Conservation (phyloP, 1,140 invertebrate species). For the Eriosoma lanigerum region DNA sequence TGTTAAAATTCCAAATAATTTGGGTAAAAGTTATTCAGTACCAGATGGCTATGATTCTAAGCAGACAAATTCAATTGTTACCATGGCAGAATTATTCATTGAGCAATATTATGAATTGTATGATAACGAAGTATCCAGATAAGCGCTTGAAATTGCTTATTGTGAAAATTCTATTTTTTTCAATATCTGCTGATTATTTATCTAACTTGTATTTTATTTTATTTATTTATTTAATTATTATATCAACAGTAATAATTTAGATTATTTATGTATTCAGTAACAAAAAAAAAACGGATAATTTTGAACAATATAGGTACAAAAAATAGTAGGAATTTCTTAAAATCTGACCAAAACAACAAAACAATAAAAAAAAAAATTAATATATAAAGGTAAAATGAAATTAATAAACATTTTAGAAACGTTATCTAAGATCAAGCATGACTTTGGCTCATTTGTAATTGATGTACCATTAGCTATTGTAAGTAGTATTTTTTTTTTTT, state of each 20-base stretch:
- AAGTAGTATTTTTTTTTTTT: neutral
- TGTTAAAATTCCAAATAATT: slow-evolving; percentile 32
- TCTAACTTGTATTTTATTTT: neutral
- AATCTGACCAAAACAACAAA: neutral
- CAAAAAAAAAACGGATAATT: neutral
- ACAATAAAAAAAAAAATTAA: neutral
- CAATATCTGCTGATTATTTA: slow-evolving; percentile 9
- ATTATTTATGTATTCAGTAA: neutral
- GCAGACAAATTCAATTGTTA: neutral
- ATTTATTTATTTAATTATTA: too few species aligned
- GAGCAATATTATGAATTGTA: slow-evolving; percentile 21
- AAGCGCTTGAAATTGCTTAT: slow-evolving; percentile 14
- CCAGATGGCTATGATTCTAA: slow-evolving; percentile 15
- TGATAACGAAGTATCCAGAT: slow-evolving; percentile 17
- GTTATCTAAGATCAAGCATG: slow-evolving; percentile 37
- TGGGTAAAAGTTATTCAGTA: slow-evolving; percentile 18
- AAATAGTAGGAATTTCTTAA: slow-evolving; percentile 10
- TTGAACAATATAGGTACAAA: neutral
- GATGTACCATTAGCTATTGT: slow-evolving; percentile 44
- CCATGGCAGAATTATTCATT: slow-evolving; percentile 22
- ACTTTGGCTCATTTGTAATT: slow-evolving; percentile 30
- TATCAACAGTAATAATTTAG: neutral
- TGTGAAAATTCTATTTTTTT: slow-evolving; percentile 29
- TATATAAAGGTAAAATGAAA: slow-evolving; percentile 29
- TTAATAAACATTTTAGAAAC: slow-evolving; percentile 29